phyloP scores from a whole-genome alignment of 2,797 vertebrate species.

The Pangasius larnaudii region DNA sequence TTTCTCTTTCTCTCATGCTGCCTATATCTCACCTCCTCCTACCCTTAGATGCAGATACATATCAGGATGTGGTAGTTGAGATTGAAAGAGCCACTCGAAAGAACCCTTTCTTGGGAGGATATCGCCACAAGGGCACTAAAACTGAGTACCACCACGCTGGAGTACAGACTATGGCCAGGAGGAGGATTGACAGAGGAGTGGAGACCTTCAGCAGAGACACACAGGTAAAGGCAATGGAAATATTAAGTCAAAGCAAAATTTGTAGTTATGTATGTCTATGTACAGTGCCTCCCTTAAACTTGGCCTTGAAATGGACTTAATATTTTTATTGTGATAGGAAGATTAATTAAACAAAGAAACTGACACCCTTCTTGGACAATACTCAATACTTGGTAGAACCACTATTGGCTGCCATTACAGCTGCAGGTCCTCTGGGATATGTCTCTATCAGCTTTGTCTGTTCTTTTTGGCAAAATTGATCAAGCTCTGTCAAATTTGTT shows the following conservation, averaged over 20 bases:
- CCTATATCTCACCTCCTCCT: not conserved
- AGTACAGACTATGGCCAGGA: slow-evolving; percentile 83
- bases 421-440: not conserved
- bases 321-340: too few relatives aligned
- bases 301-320: too few relatives aligned
- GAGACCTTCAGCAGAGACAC: slow-evolving; percentile 79
- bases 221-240: slow-evolving; percentile 75
- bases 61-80: slow-evolving; percentile 82
- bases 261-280: not conserved
- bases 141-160: slow-evolving; percentile 86
- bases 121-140: slow-evolving; percentile 81
- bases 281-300: not conserved
- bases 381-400: not conserved
- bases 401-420: not conserved
- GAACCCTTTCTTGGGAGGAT: slow-evolving; percentile 91
- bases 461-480: not conserved
- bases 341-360: not conserved
- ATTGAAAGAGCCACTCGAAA: slow-evolving; percentile 78
- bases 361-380: not conserved
- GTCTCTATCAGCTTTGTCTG: not conserved
- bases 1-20: slow-evolving; percentile 11
- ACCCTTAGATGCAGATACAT: slow-evolving; percentile 66
- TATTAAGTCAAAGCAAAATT: not conserved
- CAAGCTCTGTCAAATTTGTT: not conserved
- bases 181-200: slow-evolving; percentile 67